A percentile compares a stretch with the other conserved stretches of the same genome.
These are phyloP conservation scores for Ooceraea biroi DNA, from an alignment of 1,140 invertebrate species.

Conservation along the genomic window DNA sequence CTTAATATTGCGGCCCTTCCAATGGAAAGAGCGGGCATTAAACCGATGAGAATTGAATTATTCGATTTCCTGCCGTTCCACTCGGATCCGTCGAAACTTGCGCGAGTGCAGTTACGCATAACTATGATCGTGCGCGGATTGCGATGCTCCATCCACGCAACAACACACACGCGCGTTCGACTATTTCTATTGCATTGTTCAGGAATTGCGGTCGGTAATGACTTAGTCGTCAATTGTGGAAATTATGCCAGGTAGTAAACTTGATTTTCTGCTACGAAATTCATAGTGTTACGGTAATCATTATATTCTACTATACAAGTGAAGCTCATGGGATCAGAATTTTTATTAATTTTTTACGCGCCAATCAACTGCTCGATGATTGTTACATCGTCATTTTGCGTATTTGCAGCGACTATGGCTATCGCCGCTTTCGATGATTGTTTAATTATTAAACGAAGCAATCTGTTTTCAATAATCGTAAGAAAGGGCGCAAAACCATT, in stretches of 20 bases:
- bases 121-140: slow-evolving; percentile 61
- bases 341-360: background rate
- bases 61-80: slow-evolving; percentile 71
- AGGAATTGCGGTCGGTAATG: slow-evolving; percentile 43
- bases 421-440: background rate
- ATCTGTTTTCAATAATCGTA: background rate
- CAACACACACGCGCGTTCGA: slow-evolving; percentile 2
- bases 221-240: slow-evolving; percentile 12
- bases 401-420: background rate
- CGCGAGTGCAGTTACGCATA: slow-evolving; percentile 67
- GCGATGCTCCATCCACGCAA: slow-evolving; percentile 44
- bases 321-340: background rate
- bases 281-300: background rate
- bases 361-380: background rate
- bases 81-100: slow-evolving; percentile 41
- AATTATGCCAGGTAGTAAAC: slow-evolving; percentile 34
- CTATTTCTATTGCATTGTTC: slow-evolving; percentile 42
- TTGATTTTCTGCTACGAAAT: slow-evolving; percentile 31
- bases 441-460: slow-evolving; percentile 1
- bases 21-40: slow-evolving; percentile 65
- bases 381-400: background rate
- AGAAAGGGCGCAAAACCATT: background rate
- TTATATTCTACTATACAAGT: background rate
- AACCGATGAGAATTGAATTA: slow-evolving; percentile 75
- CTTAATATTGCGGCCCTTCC: slow-evolving; percentile 65